These are phyloP conservation scores for Garra rufa DNA, from an alignment of 2,113 vertebrate genomes.

Conservation along the genomic window DNA sequence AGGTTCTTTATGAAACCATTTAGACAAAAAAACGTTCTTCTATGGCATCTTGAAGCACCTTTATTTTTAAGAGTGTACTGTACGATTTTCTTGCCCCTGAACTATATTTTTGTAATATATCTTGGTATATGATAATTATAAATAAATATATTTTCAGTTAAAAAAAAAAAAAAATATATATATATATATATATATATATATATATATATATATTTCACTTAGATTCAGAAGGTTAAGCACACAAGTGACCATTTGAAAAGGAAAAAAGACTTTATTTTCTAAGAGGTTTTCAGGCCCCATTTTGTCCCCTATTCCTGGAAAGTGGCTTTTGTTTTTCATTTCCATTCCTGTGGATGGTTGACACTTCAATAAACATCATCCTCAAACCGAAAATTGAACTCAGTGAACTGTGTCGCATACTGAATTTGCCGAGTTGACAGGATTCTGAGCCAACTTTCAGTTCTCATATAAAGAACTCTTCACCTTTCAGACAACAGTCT, in stretches of 20 bases:
- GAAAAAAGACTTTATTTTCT: neutral
- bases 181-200: no score
- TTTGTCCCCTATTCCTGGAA: constrained; percentile 4
- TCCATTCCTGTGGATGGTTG: constrained; percentile 38
- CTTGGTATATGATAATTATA: neutral
- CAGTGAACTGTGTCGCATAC: constrained; percentile 23
- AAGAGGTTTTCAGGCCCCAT: neutral
- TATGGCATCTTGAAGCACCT: no score
- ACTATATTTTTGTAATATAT: neutral
- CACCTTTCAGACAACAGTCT: neutral
- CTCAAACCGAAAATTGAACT: constrained; percentile 31
- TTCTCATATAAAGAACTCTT: constrained; percentile 17
- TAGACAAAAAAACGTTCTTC: no score
- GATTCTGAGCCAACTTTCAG: constrained; percentile 29
- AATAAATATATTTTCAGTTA: neutral
- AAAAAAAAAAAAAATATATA: no score
- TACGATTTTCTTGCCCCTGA: neutral
- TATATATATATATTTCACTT: no score
- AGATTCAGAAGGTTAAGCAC: neutral
- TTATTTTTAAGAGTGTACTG: no score
- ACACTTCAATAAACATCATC: constrained; percentile 48
- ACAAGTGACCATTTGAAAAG: neutral
- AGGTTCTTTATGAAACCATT: no score
- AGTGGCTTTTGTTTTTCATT: constrained; percentile 36
- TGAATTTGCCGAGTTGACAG: constrained; percentile 35